phyloP scores from a whole-genome alignment of 1,140 invertebrate species.

The Aphelenchoides fujianensis region DNA sequence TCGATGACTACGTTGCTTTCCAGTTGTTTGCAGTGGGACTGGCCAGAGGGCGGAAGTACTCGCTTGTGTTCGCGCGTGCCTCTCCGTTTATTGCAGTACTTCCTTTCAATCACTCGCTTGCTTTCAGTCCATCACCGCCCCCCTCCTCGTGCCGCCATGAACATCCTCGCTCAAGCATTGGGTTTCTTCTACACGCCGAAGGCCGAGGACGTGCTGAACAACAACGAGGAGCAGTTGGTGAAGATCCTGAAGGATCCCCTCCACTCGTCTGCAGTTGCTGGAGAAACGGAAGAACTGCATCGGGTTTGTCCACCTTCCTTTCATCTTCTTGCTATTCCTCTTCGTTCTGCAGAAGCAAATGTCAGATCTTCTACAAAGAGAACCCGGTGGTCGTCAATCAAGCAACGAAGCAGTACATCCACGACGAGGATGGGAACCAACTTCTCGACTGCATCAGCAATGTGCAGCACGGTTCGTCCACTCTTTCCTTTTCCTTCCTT shows the following conservation, averaged over 20 bases:
- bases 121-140: no score
- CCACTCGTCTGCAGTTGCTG: slow-evolving; percentile 44
- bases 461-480: slow-evolving; percentile 84
- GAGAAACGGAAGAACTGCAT: slow-evolving; percentile 42
- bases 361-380: slow-evolving; percentile 83
- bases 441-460: slow-evolving; percentile 98
- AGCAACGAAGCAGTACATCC: slow-evolving; percentile 89
- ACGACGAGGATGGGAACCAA: slow-evolving; percentile 80
- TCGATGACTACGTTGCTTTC: no score
- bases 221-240: not conserved
- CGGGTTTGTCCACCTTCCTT: no score
- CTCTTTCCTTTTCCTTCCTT: no score
- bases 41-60: no score
- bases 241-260: slow-evolving; percentile 2
- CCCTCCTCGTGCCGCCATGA: no score
- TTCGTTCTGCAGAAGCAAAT: slow-evolving; percentile 78
- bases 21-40: no score
- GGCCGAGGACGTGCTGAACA: slow-evolving; percentile 20
- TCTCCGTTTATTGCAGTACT: no score
- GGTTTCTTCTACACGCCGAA: slow-evolving; percentile 29
- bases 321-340: no score
- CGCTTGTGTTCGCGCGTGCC: no score
- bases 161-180: slow-evolving; percentile 34
- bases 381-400: slow-evolving; percentile 88
- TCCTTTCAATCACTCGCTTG: no score